phyloP scores from a whole-genome alignment of 1,140 invertebrate genomes.

The Cydia strobilella region DNA sequence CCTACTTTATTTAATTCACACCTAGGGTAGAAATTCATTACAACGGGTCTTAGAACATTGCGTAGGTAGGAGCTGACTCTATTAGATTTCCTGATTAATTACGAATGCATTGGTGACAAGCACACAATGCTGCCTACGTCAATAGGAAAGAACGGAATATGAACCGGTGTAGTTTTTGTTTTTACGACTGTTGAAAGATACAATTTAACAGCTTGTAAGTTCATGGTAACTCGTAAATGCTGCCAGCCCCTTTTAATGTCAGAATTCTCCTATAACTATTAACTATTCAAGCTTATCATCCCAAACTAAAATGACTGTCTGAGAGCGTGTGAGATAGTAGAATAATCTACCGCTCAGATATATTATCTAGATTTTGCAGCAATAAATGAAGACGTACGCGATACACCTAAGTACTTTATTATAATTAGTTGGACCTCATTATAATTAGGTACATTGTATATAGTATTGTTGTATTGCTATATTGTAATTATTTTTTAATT shows the following conservation, averaged over 20 bases:
- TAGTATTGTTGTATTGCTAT: too few species aligned
- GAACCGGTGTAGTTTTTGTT: neutral
- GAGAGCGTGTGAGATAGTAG: neutral
- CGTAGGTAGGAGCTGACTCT: neutral
- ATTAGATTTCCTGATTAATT: slow-evolving; percentile 51
- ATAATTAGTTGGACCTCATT: too few species aligned
- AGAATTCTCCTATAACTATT: neutral
- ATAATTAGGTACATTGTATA: too few species aligned
- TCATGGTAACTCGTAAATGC: slow-evolving; percentile 5
- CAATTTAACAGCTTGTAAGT: slow-evolving; percentile 10
- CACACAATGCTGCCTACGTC: slow-evolving; percentile 40
- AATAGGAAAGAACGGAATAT: slow-evolving; percentile 22
- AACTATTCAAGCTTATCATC: neutral
- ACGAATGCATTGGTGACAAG: slow-evolving; percentile 41
- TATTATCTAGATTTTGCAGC: neutral
- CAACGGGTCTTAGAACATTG: neutral
- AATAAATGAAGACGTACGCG: too few species aligned
- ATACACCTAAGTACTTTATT: too few species aligned
- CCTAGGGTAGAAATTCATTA: too few species aligned
- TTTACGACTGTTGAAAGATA: slow-evolving; percentile 18
- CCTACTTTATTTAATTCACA: too few species aligned
- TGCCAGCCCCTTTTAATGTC: slow-evolving; percentile 14
- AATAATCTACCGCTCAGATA: neutral
- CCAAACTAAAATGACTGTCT: neutral
- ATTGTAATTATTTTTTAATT: too few species aligned